Conservation (phyloP, 1,140 invertebrate genomes). For the Zaprionus taronus region DNA sequence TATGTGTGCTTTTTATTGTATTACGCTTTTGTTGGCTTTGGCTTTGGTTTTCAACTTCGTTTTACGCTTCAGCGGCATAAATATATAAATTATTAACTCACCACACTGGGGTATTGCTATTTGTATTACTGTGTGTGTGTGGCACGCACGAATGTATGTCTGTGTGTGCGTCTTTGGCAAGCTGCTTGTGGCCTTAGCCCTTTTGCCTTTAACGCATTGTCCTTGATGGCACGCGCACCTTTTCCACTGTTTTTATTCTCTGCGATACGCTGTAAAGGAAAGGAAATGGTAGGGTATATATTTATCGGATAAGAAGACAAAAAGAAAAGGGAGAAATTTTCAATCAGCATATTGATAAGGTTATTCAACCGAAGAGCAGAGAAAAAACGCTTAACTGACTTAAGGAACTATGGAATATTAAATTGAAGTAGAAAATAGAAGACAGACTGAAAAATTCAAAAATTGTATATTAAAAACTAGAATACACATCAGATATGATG, state of each 20-base stretch:
- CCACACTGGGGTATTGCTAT: slow-evolving; percentile 51
- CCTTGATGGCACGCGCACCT: slow-evolving; percentile 47
- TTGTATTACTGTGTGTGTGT: slow-evolving; percentile 17
- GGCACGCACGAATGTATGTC: slow-evolving; percentile 19
- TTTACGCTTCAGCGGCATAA: slow-evolving; percentile 81
- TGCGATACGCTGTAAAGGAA: slow-evolving; percentile 13
- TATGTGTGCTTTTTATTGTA: slow-evolving; percentile 82
- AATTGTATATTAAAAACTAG: no score
- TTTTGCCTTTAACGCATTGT: slow-evolving; percentile 54
- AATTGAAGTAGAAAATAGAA: neutral
- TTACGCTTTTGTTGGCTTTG: slow-evolving; percentile 77
- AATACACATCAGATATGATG: no score
- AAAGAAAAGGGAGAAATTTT: neutral
- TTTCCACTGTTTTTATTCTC: slow-evolving; percentile 18
- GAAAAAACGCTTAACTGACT: neutral
- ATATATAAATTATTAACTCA: slow-evolving; percentile 82
- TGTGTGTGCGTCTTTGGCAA: slow-evolving; percentile 12
- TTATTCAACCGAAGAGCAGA: neutral
- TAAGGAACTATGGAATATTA: no score
- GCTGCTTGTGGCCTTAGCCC: slow-evolving; percentile 56
- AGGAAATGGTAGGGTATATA: neutral
- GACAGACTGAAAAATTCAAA: neutral
- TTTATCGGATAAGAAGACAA: neutral
- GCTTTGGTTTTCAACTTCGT: slow-evolving; percentile 81
- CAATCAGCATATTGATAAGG: neutral